These are phyloP conservation scores for Notodonta dromedarius DNA, from an alignment of 2,888 invertebrate species.

Conservation along the genomic window DNA sequence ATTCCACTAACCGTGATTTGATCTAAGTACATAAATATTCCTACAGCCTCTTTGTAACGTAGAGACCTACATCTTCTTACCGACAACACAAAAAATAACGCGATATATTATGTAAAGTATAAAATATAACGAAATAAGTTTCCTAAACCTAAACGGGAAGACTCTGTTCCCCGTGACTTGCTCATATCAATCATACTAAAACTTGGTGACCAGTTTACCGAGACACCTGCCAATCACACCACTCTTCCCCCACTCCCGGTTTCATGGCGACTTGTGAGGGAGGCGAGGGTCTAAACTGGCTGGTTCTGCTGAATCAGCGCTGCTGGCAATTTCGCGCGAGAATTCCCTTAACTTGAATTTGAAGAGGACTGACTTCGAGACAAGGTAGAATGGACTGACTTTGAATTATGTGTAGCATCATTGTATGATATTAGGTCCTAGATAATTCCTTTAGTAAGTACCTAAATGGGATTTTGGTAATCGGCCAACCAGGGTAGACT, in stretches of 20 bases:
- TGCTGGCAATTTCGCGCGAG: slow-evolving; percentile 55
- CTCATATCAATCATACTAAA: slow-evolving; percentile 58
- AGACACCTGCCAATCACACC: slow-evolving; percentile 37
- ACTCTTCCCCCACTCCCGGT: neutral
- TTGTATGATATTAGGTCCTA: neutral
- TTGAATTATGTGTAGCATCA: neutral
- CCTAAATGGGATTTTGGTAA: no score
- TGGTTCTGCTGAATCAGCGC: slow-evolving; percentile 52
- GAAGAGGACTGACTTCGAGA: slow-evolving; percentile 40
- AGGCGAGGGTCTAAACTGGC: slow-evolving; percentile 19
- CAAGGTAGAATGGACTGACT: slow-evolving; percentile 11
- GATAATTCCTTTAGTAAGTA: no score
- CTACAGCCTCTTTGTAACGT: no score
- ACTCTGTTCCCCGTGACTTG: slow-evolving; percentile 4
- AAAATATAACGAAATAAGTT: neutral
- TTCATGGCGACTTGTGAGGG: slow-evolving; percentile 8
- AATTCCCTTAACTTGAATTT: slow-evolving; percentile 44
- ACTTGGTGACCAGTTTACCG: slow-evolving; percentile 32
- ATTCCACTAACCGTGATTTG: no score
- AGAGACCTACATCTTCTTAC: no score
- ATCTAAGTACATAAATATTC: no score
- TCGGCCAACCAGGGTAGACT: no score
- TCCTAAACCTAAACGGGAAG: neutral
- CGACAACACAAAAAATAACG: no score
- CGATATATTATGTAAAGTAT: no score